Conservation (phyloP, 2,113 vertebrate species). For the Pedetes capensis region DNA sequence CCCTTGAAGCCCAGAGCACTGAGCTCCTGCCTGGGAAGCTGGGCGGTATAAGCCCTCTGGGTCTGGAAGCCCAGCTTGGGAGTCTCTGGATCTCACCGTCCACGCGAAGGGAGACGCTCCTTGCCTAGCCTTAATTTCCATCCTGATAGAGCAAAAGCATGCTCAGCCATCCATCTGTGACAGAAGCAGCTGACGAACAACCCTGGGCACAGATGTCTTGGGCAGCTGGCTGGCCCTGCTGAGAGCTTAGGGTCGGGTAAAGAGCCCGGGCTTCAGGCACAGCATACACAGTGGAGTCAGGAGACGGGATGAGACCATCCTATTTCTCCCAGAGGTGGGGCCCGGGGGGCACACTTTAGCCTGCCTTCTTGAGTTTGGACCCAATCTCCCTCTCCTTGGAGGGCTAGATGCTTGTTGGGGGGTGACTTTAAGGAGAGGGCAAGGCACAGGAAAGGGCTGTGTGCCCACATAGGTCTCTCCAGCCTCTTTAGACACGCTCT, state of each 20-base stretch:
- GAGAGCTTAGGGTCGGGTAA: rapidly evolving
- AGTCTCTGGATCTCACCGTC: not conserved
- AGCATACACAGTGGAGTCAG: not conserved
- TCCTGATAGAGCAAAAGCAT: not conserved
- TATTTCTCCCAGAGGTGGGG: not conserved
- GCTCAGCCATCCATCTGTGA: not conserved
- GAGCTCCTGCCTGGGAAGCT: not conserved
- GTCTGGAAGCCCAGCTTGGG: not conserved
- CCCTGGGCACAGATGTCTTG: not conserved
- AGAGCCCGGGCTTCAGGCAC: not conserved
- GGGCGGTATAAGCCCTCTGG: not conserved
- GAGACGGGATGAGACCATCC: not conserved
- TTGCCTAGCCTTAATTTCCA: not conserved
- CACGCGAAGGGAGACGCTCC: not conserved
- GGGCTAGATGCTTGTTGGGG: not conserved
- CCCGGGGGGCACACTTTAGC: not conserved
- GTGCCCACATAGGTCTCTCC: not conserved
- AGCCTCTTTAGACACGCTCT: no score
- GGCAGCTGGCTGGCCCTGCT: not conserved
- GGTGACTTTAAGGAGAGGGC: not conserved
- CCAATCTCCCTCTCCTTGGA: not conserved
- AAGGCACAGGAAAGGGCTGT: not conserved
- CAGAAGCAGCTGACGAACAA: not conserved
- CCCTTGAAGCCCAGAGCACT: not conserved
- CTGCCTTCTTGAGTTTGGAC: not conserved